These are phyloP conservation scores for Calephelis perditalis DNA, from an alignment of 2,888 invertebrate genomes.

Conservation along the genomic window DNA sequence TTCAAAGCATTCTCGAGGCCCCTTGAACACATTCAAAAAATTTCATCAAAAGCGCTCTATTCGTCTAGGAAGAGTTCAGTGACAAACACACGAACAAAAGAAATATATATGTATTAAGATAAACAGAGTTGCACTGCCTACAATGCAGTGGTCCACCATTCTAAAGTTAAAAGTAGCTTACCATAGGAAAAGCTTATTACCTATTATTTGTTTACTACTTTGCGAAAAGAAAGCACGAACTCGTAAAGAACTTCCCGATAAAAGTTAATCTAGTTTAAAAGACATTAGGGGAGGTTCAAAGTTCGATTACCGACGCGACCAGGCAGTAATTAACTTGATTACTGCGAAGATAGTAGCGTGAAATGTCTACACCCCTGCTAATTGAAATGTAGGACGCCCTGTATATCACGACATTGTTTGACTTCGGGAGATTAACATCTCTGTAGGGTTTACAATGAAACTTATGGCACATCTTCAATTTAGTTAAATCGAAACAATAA, in stretches of 20 bases:
- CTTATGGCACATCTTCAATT: slow-evolving; percentile 4
- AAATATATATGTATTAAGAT: too few relatives aligned
- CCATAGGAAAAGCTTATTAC: too few relatives aligned
- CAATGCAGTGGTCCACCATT: too few relatives aligned
- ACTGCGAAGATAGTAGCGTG: slow-evolving; percentile 43
- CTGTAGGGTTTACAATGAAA: slow-evolving; percentile 15
- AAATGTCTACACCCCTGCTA: slow-evolving; percentile 41
- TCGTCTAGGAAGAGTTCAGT: too few relatives aligned
- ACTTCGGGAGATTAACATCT: slow-evolving; percentile 27
- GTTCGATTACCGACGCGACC: slow-evolving; percentile 36
- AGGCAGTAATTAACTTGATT: slow-evolving; percentile 48
- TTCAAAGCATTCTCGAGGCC: too few relatives aligned
- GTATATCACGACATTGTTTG: slow-evolving; percentile 30
- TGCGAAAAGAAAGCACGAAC: background rate
- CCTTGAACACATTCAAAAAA: too few relatives aligned
- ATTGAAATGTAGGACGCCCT: slow-evolving; percentile 48
- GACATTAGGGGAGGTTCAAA: slow-evolving; percentile 33
- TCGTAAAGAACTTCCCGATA: slow-evolving; percentile 11
- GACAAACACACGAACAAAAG: too few relatives aligned
- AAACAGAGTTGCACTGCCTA: too few relatives aligned
- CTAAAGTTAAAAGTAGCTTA: too few relatives aligned
- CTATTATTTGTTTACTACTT: too few relatives aligned
- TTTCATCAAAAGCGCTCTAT: too few relatives aligned
- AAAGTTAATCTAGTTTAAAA: slow-evolving; percentile 40
- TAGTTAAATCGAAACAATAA: slow-evolving; percentile 1